phyloP scores from a whole-genome alignment of 1,140 invertebrate species.

The Zelostemma sp. region DNA sequence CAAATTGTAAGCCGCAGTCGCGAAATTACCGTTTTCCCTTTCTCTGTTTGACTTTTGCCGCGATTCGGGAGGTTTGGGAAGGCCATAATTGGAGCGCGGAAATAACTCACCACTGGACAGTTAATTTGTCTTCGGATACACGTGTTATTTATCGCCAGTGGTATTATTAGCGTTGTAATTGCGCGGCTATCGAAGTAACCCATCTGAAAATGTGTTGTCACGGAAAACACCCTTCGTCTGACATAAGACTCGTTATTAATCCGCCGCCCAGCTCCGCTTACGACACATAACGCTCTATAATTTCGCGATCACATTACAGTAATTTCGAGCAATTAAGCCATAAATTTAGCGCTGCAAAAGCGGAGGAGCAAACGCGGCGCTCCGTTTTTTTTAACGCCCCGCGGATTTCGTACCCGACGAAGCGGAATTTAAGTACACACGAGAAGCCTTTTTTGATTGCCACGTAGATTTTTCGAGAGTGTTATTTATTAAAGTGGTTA shows the following conservation, averaged over 20 bases:
- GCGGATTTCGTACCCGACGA: background rate
- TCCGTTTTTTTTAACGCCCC: background rate
- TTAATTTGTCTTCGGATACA: background rate
- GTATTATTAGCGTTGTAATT: conserved; percentile 53
- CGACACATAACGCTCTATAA: conserved; percentile 33
- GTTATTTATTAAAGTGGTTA: no score
- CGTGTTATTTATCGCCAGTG: conserved; percentile 32
- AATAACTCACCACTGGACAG: background rate
- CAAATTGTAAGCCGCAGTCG: no score
- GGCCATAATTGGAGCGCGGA: background rate
- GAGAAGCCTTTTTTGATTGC: no score
- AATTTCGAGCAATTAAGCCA: conserved; percentile 42
- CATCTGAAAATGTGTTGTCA: conserved; percentile 35
- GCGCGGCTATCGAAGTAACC: conserved; percentile 38
- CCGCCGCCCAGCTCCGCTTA: conserved; percentile 13
- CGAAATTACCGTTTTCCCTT: no score
- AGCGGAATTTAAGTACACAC: no score
- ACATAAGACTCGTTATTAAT: conserved; percentile 24
- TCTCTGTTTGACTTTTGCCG: no score
- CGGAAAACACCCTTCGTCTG: conserved; percentile 11
- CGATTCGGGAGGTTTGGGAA: no score
- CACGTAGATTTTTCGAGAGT: no score
- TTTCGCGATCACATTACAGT: conserved; percentile 39
- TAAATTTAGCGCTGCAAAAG: conserved; percentile 25
- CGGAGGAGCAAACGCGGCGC: background rate